A percentile compares a stretch with the other conserved stretches of the same genome.
phyloP scores from a whole-genome alignment of 2,888 invertebrate species.

The Dimorphilus gyrociliatus region DNA sequence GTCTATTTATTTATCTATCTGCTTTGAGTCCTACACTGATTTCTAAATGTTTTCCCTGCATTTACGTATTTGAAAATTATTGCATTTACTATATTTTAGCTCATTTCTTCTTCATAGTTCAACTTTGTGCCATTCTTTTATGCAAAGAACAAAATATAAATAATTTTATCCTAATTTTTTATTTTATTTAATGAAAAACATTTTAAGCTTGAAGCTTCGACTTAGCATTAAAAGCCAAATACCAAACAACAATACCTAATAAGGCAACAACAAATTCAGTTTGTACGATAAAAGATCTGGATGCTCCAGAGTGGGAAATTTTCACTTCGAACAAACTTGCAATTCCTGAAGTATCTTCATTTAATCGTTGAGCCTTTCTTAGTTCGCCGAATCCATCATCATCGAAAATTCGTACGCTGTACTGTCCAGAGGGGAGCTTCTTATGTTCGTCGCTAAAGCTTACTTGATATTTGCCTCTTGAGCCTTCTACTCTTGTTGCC shows the following conservation, averaged over 20 bases:
- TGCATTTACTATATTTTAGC: too few species aligned
- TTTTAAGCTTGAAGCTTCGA: constrained; percentile 7
- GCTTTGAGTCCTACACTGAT: too few species aligned
- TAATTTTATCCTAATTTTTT: too few species aligned
- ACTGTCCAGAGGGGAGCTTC: constrained; percentile 61
- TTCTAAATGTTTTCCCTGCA: too few species aligned
- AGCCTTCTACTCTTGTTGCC: constrained; percentile 54
- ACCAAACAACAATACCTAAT: constrained; percentile 60
- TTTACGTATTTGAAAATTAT: too few species aligned
- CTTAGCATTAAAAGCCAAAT: constrained; percentile 55
- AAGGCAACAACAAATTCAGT: constrained; percentile 73
- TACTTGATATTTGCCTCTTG: constrained; percentile 45
- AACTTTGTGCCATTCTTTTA: too few species aligned
- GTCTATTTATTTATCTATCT: too few species aligned
- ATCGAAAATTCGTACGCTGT: constrained; percentile 63
- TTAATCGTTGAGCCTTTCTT: constrained; percentile 49
- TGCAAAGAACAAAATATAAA: too few species aligned
- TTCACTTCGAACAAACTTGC: constrained; percentile 55
- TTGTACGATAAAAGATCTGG: constrained; percentile 78
- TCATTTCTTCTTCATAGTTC: too few species aligned
- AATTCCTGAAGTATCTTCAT: constrained; percentile 51
- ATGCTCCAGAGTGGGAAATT: constrained; percentile 57
- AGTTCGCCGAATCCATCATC: constrained; percentile 78
- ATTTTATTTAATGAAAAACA: too few species aligned
- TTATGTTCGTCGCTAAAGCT: constrained; percentile 82